Percentiles rank a stretch among this genome's conserved stretches.
Conservation (phyloP, 1,140 invertebrate species). For the Luehdorfia chinensis region DNA sequence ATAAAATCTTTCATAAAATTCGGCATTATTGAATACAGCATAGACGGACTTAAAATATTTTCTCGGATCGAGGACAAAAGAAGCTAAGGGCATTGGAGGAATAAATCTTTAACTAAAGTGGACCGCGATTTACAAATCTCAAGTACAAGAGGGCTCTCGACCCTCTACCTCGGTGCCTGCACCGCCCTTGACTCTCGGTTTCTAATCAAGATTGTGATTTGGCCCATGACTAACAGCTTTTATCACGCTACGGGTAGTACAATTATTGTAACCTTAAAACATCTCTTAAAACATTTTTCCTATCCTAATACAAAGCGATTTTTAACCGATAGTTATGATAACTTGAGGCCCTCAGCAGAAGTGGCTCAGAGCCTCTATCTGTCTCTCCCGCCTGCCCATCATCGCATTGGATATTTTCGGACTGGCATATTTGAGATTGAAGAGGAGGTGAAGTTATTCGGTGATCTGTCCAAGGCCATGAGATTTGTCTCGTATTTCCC, state of each 20-base stretch:
- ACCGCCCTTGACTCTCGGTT: slow-evolving; percentile 10
- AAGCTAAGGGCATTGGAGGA: slow-evolving; percentile 34
- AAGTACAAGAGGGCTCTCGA: slow-evolving; percentile 53
- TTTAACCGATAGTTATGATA: no score
- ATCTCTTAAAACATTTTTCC: no score
- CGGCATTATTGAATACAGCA: slow-evolving; percentile 11
- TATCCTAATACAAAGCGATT: no score
- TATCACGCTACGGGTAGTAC: slow-evolving; percentile 5
- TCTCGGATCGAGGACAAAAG: slow-evolving; percentile 25
- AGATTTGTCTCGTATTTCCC: no score
- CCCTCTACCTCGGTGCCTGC: slow-evolving; percentile 33
- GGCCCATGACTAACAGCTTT: slow-evolving; percentile 13
- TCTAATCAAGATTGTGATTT: slow-evolving; percentile 18
- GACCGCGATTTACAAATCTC: slow-evolving; percentile 55
- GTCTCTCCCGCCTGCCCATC: no score
- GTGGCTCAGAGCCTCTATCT: no score
- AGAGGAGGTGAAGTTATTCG: no score
- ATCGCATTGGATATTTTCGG: no score
- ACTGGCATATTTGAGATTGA: no score
- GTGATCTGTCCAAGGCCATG: no score
- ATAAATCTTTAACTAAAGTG: slow-evolving; percentile 27
- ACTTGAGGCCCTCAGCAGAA: no score
- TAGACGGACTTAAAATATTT: slow-evolving; percentile 11
- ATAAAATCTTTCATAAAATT: slow-evolving; percentile 16
- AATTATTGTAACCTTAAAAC: background rate